Base-by-base conservation (phyloP, 2,113 vertebrate genomes). In the Panthera uncia region DNA sequence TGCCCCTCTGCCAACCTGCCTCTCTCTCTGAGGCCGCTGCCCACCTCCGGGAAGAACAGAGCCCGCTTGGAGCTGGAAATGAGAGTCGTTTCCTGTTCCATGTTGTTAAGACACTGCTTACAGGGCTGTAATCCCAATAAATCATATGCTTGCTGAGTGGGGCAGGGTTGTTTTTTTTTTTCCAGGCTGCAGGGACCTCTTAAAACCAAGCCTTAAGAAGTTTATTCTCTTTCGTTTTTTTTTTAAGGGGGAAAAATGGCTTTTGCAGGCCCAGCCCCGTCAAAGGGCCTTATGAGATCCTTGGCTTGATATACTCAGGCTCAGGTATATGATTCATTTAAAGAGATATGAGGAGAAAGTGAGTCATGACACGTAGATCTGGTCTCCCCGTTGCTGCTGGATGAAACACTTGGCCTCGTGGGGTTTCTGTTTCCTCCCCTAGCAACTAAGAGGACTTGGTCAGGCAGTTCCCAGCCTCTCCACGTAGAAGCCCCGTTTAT, bases 11-110 rank as follows among this genome's bases (percentile, higher is more conserved):
- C 92, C 97, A 95, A 31, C 61, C 85, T 91, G 80, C 48, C 90
- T 61, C 27, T 66, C 27, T 61, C 31, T 55, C 68, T 4, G 19
- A 79, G 85, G 90, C 41, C 41, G 41, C 87, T 93, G 91, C 96
- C 91, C 96, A 96, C 98, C 96, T 97, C 90, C 9, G 91, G 95
- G 85, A 98, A 97, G 97, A 96, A 98, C 95, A 98, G 96, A 74
- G 89, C 97, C 97, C 97, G 93, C 97, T 97, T 98, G 97, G 91
- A 98, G 97, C 91, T 98, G 91, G 95, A 92, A 98, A 97, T 90
- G 16, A 19, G 91, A 96, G 87, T 95, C 9, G 55, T 96, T 97
- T 91, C 95, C 94, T 94, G 87, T 96, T 94, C 41, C 41, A 11
- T 95, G 96, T 96, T 96, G 93, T 96, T 98, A 94, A 98, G 97